Evolutionary conservation across 2,888 invertebrate species (phyloP), one percentile per base, ranked within the genome.

Genomic region (Pegoplata infirma): DNA sequence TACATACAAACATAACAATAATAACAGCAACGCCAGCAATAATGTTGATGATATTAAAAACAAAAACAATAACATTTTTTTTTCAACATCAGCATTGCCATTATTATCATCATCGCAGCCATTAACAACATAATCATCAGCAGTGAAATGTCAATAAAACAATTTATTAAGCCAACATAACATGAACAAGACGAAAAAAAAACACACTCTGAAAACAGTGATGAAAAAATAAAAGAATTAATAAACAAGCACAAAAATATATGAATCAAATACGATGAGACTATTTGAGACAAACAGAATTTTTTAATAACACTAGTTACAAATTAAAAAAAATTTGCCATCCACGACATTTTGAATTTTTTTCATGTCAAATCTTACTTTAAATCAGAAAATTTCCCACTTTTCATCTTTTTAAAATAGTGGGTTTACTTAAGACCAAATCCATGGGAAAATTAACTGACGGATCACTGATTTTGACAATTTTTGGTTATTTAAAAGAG

Each of bases 111-210:
- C 72, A 75, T 59, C 49, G 19, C 58, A 40, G 44, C 58, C 73
- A 76, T 73, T 76, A 76, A 76, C 76, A 74, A 66, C 59, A 68
- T 63, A 81, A 76, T 69, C 71, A 75, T 66, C 58, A 75, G 49
- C 63, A 73, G 68, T 69, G 73, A 76, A 80, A 73, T 73, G 79
- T 68, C 80, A 80, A 80, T 82, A 80, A 82, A 82, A 81, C 81
- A 80, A 80, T 81, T 82, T 82, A 80, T 80, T 80, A 81, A 81
- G 73, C 58, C 55, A 69, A 61, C 53, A 63, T 32, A 75, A 71
- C 28, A 63, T 23, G 55, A 63, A 61, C 53, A 17, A 16, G 8
- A 49, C n/a, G 23, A 49, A 47, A 56, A 21, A 12, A 12, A 16
- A 32, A 32, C 5, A n/a, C 21, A 40, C n/a, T n/a, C n/a, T n/a